These are phyloP conservation scores for Dynastes maya DNA, from an alignment of 2,888 invertebrate genomes.

Conservation along the genomic window DNA sequence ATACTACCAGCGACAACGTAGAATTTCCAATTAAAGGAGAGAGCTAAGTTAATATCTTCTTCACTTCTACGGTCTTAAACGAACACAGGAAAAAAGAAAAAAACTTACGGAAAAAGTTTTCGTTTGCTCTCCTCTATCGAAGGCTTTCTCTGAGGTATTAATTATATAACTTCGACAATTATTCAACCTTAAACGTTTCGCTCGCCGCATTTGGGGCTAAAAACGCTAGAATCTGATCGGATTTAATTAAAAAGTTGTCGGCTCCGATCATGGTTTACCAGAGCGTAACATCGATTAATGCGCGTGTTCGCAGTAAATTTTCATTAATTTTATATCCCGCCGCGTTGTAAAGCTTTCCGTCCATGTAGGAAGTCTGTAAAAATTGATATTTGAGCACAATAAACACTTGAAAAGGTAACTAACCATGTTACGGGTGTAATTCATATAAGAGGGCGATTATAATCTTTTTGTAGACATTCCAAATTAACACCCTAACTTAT, in stretches of 20 bases:
- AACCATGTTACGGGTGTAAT: too few relatives aligned
- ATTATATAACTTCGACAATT: conserved; percentile 27
- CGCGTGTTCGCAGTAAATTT: neutral
- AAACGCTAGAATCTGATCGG: neutral
- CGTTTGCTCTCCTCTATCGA: neutral
- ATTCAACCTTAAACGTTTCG: conserved; percentile 11
- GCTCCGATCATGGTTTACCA: neutral
- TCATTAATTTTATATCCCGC: too few relatives aligned
- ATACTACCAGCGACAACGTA: neutral
- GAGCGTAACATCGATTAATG: neutral
- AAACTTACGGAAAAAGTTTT: neutral
- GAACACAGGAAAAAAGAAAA: neutral
- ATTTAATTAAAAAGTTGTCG: conserved; percentile 28
- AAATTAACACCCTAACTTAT: too few relatives aligned
- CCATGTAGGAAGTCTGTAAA: too few relatives aligned
- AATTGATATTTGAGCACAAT: too few relatives aligned
- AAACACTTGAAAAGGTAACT: too few relatives aligned
- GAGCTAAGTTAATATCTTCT: neutral
- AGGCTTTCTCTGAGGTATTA: conserved; percentile 8
- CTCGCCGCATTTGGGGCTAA: neutral
- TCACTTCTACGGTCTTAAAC: neutral
- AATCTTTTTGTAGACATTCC: too few relatives aligned
- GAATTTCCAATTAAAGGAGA: conserved; percentile 16
- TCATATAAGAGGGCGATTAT: too few relatives aligned
- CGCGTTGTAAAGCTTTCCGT: too few relatives aligned